A percentile compares a stretch with the other conserved stretches of the same genome.
Conservation (phyloP, 2,797 vertebrate genomes). For the Siniperca scherzeri region DNA sequence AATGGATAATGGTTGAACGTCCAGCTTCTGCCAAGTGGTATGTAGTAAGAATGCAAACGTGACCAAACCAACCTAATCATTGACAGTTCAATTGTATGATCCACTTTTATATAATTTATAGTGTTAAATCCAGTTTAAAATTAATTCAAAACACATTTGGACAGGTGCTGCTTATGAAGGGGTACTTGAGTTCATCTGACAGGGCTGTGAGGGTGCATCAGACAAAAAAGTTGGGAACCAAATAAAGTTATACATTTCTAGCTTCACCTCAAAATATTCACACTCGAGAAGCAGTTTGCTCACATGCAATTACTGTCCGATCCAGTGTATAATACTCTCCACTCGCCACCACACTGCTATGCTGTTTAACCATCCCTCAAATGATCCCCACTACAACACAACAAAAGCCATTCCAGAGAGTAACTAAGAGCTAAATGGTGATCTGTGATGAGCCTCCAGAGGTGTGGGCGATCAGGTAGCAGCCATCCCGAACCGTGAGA, state of each 20-base stretch:
- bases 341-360: background rate
- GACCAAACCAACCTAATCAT: background rate
- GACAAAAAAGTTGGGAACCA: background rate
- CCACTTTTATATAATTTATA: background rate
- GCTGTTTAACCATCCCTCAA: constrained; percentile 57
- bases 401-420: constrained; percentile 42
- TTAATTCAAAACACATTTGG: background rate
- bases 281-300: constrained; percentile 5
- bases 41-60: background rate
- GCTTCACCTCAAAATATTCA: constrained; percentile 20
- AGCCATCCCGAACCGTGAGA: constrained; percentile 52
- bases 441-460: constrained; percentile 49
- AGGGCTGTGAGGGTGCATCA: background rate
- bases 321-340: constrained; percentile 1
- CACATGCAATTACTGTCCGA: background rate
- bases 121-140: background rate
- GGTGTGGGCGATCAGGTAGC: constrained; percentile 65
- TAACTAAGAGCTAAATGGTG: constrained; percentile 64
- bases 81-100: background rate
- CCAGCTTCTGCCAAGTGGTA: background rate
- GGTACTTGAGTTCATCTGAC: background rate
- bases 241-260: background rate
- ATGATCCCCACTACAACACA: constrained; percentile 47
- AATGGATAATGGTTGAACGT: background rate
- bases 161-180: background rate